Conservation (phyloP, 1,140 invertebrate genomes). For the Papilio xuthus region DNA sequence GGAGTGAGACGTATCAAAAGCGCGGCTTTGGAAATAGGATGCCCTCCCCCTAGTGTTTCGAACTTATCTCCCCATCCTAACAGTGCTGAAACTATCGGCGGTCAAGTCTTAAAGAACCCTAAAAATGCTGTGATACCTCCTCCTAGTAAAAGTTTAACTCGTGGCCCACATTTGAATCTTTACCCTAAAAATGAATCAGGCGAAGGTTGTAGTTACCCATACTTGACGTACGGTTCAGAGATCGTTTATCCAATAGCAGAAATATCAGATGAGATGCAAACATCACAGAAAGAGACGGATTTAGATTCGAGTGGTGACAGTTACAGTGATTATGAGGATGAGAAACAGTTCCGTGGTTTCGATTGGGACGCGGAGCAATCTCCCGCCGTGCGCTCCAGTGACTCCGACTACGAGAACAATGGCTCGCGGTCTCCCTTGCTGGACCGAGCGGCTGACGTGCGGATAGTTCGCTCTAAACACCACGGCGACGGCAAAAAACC, state of each 20-base stretch:
- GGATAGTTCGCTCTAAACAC: conserved; percentile 72
- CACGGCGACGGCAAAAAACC: conserved; percentile 73
- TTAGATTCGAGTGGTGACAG: conserved; percentile 82
- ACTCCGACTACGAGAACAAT: conserved; percentile 83
- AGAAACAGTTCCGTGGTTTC: conserved; percentile 79
- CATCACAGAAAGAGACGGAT: conserved; percentile 85
- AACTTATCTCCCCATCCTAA: conserved; percentile 85
- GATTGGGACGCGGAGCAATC: conserved; percentile 80
- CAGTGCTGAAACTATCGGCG: conserved; percentile 85
- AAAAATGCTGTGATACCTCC: conserved; percentile 84
- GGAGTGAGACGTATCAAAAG: conserved; percentile 85
- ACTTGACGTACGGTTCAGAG: conserved; percentile 87
- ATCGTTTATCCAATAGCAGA: conserved; percentile 93
- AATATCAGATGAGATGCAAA: conserved; percentile 90
- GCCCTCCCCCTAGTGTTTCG: conserved; percentile 83
- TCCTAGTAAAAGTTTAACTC: conserved; percentile 84
- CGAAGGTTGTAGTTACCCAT: conserved; percentile 82
- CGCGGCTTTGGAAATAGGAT: conserved; percentile 85
- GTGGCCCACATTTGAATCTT: conserved; percentile 85
- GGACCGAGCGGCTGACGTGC: conserved; percentile 71
- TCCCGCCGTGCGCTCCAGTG: conserved; percentile 75
- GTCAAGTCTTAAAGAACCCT: conserved; percentile 83
- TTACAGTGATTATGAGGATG: conserved; percentile 82
- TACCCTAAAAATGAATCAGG: conserved; percentile 81
- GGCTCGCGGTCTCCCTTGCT: conserved; percentile 83